Base-by-base conservation (phyloP, 1,140 invertebrate genomes). In the Globodera ellingtonae region DNA sequence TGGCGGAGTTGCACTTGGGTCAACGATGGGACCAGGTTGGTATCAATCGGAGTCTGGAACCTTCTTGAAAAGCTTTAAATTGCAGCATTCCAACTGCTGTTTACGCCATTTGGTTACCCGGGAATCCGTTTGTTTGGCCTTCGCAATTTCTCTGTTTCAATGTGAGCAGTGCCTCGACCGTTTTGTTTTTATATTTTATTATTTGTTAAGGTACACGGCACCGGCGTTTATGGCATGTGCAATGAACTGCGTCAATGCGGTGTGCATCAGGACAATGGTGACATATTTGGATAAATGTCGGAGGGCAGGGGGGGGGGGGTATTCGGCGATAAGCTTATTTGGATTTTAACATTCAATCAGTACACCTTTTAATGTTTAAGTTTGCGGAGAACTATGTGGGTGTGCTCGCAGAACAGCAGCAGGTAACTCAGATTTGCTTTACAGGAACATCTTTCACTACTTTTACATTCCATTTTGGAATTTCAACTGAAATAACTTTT, bases 381-480 rank as follows among this genome's bases (percentile, higher is more conserved):
- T 83, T 83, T 46, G 47, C 48, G 50, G 82, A 83, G 73, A 72
- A 85, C 48, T 83, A 83, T 75, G 78, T 77, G 35, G 82, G 82
- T 6, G 21, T 83, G 1, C 65, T 21, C 46, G 24, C 67, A 6
- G 78, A 79, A 13, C 47, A 21, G 50, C 18, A 67, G 18, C 10
- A 18, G 9, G 69, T 10, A 10, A 44, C 8, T 13, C 24, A 44
- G 9, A 71, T 35, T 35, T 35, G 35, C 35, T 35, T 35, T 35
- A 35, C 35, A 2, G 35, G 35, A 35, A 35, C 35, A 35, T 35
- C 35, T 35, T 35, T 0, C 35, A 35, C 35, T 35, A 35, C 35
- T 35, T 35, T n/a, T n/a, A n/a, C n/a, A n/a, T n/a, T n/a, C n/a
- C n/a, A n/a, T n/a, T n/a, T n/a, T n/a, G n/a, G n/a, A 35, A 35